phyloP scores from a whole-genome alignment of 1,140 invertebrate genomes.

The Hypsibius dujardini region DNA sequence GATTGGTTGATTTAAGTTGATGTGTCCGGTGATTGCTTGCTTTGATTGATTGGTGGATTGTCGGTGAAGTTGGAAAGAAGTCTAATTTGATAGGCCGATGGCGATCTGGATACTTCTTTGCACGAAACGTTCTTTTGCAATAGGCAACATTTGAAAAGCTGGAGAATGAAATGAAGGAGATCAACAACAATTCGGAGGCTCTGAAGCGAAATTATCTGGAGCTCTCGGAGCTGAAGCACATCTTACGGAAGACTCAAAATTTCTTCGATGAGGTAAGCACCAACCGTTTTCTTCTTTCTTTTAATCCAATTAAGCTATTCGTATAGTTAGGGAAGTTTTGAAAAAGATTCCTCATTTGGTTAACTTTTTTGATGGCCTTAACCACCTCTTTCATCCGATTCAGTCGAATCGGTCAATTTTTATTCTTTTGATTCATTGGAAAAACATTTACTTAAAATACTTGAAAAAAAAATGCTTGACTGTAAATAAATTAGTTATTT shows the following conservation, averaged over 20 bases:
- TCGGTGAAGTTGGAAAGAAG: not conserved
- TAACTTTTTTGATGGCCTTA: too few species aligned
- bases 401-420: too few species aligned
- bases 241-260: slow-evolving; percentile 75
- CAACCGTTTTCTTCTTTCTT: not conserved
- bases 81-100: not conserved
- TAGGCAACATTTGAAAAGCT: slow-evolving; percentile 78
- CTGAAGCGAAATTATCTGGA: slow-evolving; percentile 83
- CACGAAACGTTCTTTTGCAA: slow-evolving; percentile 22
- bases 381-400: too few species aligned
- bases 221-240: slow-evolving; percentile 74
- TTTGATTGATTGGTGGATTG: too few species aligned
- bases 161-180: slow-evolving; percentile 72
- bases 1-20: too few species aligned
- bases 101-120: not conserved
- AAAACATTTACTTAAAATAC: too few species aligned
- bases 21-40: too few species aligned
- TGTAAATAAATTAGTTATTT: too few species aligned
- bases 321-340: too few species aligned
- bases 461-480: too few species aligned
- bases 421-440: too few species aligned
- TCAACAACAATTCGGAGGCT: slow-evolving; percentile 79
- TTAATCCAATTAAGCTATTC: not conserved
- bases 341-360: too few species aligned
- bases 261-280: slow-evolving; percentile 75